Evolutionary conservation across 2,113 vertebrate genomes (phyloP), one percentile per base, ranked within the genome.

Genomic region (Pao palembangensis): DNA sequence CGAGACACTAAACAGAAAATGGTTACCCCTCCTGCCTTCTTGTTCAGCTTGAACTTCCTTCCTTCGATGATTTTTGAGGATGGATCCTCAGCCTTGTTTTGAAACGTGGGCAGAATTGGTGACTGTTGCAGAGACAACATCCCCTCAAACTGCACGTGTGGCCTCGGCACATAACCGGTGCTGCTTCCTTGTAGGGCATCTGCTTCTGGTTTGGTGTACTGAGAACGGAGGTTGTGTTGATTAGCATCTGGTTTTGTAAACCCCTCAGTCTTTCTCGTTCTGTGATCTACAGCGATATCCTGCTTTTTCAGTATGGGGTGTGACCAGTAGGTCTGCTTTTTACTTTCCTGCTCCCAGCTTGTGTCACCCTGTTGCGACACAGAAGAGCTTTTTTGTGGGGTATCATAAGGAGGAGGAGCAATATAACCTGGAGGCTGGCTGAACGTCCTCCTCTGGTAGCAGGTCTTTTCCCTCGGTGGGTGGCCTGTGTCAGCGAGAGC

Each of bases 341-440:
- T 75, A 53, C 50, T 55, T 38, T 67, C 66, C 28, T 81, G 67
- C 49, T 80, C 74, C 63, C 63, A 70, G 8, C 18, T 44, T 1
- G 10, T 84, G 25, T 71, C 65, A 55, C 21, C 13, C 11, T 56
- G 67, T 3, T 60, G 68, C 18, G 58, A 58, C 18, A 44, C 46
- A 21, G 69, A 61, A 51, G 71, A 61, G 43, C 55, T 85, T 75
- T 86, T 85, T 69, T 92, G 92, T 52, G 89, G 88, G 15, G 82
- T 87, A 28, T 89, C 80, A 19, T 98, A 96, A 14, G 93, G 91
- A 3, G 94, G 95, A 57, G 95, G 95, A 1, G 92, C 82, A 31
- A 92, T 83, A 55, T 96, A 95, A 15, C 90, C 90, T 13, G 95
- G 95, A 2, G 94, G 94, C 20, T 86, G 87, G 68, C 71, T 87